Evolutionary conservation across 2,113 vertebrate genomes (phyloP).

Genomic region (Thalassoma bifasciatum): DNA sequence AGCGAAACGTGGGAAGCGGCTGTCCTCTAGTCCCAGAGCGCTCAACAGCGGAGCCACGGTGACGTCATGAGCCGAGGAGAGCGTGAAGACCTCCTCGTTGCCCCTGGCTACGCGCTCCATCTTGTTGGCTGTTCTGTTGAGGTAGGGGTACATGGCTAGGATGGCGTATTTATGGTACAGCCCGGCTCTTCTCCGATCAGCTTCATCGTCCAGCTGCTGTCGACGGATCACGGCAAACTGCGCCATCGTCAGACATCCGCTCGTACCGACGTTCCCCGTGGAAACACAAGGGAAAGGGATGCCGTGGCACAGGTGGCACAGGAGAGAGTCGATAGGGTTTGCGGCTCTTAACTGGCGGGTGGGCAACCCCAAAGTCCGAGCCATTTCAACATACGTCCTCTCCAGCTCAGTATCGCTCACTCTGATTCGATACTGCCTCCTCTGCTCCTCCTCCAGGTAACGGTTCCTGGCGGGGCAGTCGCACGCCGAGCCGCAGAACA

Average conservation of each 20-base stretch:
- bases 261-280: neutral
- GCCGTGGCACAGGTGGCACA: constrained; percentile 95
- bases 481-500: constrained; percentile 92
- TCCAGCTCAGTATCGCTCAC: constrained; percentile 87
- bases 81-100: constrained; percentile 85
- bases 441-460: constrained; percentile 93
- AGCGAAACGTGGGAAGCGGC: constrained; percentile 93
- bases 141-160: constrained; percentile 91
- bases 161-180: constrained; percentile 91
- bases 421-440: constrained; percentile 90
- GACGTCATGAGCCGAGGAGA: constrained; percentile 95
- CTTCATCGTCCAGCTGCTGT: constrained; percentile 93
- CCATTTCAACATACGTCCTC: constrained; percentile 90
- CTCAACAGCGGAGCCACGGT: constrained; percentile 94
- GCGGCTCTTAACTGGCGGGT: constrained; percentile 91
- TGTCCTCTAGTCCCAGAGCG: constrained; percentile 91
- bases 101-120: constrained; percentile 87
- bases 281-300: constrained; percentile 90
- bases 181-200: constrained; percentile 86
- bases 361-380: constrained; percentile 87
- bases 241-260: constrained; percentile 87
- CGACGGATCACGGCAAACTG: constrained; percentile 93
- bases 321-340: constrained; percentile 94
- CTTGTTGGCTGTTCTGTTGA: constrained; percentile 89
- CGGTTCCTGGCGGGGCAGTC: constrained; percentile 92